Base-by-base conservation (phyloP, 2,113 vertebrate genomes). In the Arvicanthis niloticus region DNA sequence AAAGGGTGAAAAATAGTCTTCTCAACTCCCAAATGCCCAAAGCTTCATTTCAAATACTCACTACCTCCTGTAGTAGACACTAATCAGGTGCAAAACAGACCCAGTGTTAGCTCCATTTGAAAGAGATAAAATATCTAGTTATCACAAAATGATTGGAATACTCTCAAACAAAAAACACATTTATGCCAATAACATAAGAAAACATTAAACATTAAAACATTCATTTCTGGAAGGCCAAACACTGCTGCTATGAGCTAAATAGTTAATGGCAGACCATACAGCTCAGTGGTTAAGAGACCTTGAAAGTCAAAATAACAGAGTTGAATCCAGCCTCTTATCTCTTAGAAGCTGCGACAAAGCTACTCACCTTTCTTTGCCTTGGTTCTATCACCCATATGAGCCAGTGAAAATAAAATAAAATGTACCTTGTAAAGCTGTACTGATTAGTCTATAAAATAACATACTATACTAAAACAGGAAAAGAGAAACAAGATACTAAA, bases 31-130 rank as follows among this genome's bases (percentile, higher is more conserved):
- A 16, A 84, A 84, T 22, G 81, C 31, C 58, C 56, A n/a, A 77
- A 78, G 93, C 17, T 94, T 77, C 80, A 84, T 75, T 88, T 88
- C 84, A 88, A 78, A 88, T 90, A 96, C 24, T 95, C 56, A 88
- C 70, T 73, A 77, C 76, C 56, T 95, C 34, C 75, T 48, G 45
- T 92, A 75, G 89, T 45, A 91, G 62, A 90, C 76, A 88, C n/a
- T 92, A 51, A 76, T 48, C 42, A 58, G 68, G 56, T n/a, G 68
- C 22, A 95, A 58, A 92, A 53, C 1, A 68, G 58, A 26, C 45
- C 75, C 40, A 21, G 73, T 56, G 72, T 95, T 73, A 92, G 68
- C 34, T 92, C 73, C 34, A 88, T 15, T 51, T 68, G 9, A 91
- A 88, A 92, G 5, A 70, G 48, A 87, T 37, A 24, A 78, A 90